phyloP scores from a whole-genome alignment of 2,888 invertebrate species.

The Cybosia mesomella region DNA sequence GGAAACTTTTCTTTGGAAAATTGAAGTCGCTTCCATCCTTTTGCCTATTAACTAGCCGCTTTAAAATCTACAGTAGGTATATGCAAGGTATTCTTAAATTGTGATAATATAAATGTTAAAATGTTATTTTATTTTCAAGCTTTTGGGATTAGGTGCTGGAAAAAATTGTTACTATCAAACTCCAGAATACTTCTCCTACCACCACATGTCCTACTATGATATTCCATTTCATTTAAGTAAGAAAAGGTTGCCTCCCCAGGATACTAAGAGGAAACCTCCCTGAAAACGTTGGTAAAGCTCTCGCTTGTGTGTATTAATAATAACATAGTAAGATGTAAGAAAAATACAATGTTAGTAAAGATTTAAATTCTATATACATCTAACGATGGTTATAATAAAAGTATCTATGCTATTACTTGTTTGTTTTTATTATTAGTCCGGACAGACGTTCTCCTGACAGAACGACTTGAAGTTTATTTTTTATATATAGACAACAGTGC shows the following conservation, averaged over 20 bases:
- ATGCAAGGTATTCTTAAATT: too few relatives aligned
- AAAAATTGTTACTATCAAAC: constrained; percentile 65
- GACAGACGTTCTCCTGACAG: too few relatives aligned
- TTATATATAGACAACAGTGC: too few relatives aligned
- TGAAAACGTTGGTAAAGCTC: constrained; percentile 7
- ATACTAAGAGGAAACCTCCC: constrained; percentile 59
- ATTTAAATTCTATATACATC: background rate
- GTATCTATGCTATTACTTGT: background rate
- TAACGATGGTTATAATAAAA: background rate
- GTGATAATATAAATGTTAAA: background rate
- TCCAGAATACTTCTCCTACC: constrained; percentile 77
- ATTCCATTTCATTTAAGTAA: constrained; percentile 60
- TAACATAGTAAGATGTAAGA: constrained; percentile 7
- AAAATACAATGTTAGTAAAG: background rate
- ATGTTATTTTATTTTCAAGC: constrained; percentile 9
- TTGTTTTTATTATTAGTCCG: background rate
- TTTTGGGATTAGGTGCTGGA: constrained; percentile 65
- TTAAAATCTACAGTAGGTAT: too few relatives aligned
- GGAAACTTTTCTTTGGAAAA: too few relatives aligned
- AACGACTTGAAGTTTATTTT: too few relatives aligned
- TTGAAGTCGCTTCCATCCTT: too few relatives aligned
- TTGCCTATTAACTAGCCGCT: too few relatives aligned
- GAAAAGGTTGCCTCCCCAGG: constrained; percentile 56
- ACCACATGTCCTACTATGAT: constrained; percentile 76
- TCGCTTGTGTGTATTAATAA: background rate